Evolutionary conservation across 2,797 vertebrate genomes (phyloP).

Genomic region (Megaceryle alcyon): DNA sequence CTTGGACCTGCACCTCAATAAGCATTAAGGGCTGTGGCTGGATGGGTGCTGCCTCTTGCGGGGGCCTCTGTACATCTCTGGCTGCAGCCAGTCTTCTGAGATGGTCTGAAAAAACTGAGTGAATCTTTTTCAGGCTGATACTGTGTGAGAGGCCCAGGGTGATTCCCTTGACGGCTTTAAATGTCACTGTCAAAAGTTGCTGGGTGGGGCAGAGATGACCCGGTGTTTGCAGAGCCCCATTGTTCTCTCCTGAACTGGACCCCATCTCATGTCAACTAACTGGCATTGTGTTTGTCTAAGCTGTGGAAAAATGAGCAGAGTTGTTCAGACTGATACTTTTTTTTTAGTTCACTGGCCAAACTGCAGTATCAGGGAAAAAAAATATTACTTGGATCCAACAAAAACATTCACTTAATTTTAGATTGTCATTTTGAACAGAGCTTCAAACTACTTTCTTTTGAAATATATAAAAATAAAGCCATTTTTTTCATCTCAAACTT

Average conservation of each 20-base stretch:
- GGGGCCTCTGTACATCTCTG: rapidly evolving
- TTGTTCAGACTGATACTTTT: neutral
- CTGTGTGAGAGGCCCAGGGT: rapidly evolving
- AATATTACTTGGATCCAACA: neutral
- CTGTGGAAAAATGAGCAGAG: neutral
- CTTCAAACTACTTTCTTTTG: neutral
- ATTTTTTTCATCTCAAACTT: neutral
- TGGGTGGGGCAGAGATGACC: neutral
- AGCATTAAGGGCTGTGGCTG: neutral
- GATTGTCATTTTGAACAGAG: neutral
- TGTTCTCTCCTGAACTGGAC: neutral
- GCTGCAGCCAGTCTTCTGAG: neutral
- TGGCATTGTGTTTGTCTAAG: neutral
- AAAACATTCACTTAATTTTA: constrained; percentile 15
- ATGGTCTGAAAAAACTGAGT: neutral
- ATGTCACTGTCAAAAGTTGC: neutral
- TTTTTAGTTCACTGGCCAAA: neutral
- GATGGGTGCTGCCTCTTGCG: neutral
- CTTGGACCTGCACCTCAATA: rapidly evolving
- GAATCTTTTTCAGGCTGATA: neutral
- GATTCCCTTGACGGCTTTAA: neutral
- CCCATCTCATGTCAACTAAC: neutral
- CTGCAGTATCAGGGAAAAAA: neutral
- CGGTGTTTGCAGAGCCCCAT: neutral
- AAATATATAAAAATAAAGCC: neutral